Evolutionary conservation across 1,140 invertebrate genomes (phyloP).

Genomic region (Lethrus apterus): DNA sequence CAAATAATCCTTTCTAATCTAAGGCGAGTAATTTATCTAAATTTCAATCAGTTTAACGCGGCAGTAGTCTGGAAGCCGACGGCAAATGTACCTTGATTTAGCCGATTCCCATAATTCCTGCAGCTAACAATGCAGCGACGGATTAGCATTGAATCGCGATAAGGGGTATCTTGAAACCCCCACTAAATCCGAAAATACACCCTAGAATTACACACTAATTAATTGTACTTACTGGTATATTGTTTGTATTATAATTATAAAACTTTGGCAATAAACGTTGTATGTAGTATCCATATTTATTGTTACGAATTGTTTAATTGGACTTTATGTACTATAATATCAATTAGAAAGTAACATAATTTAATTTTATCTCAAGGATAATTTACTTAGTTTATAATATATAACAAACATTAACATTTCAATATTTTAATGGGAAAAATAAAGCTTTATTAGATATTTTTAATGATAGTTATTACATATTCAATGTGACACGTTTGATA

Average conservation of each 20-base stretch:
- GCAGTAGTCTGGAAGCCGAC: conserved; percentile 14
- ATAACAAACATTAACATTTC: too few species aligned
- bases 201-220: conserved; percentile 7
- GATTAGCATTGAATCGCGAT: conserved; percentile 25
- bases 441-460: too few species aligned
- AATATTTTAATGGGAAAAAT: too few species aligned
- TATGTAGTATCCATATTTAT: conserved; percentile 3
- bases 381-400: too few species aligned
- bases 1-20: conserved; percentile 23
- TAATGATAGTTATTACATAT: too few species aligned
- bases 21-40: conserved; percentile 22
- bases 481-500: too few species aligned
- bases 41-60: conserved; percentile 26
- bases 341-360: too few species aligned
- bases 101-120: conserved; percentile 24
- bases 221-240: conserved; percentile 6
- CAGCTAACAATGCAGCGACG: conserved; percentile 24
- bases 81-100: conserved; percentile 19
- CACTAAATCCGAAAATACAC: conserved; percentile 3
- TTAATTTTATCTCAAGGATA: too few species aligned
- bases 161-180: conserved; percentile 13
- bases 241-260: conserved; percentile 4
- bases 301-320: too few species aligned
- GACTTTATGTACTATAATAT: too few species aligned
- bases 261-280: conserved; percentile 8